These are phyloP conservation scores for Hippocampus zosterae DNA, from an alignment of 2,113 vertebrate genomes.

Conservation along the genomic window DNA sequence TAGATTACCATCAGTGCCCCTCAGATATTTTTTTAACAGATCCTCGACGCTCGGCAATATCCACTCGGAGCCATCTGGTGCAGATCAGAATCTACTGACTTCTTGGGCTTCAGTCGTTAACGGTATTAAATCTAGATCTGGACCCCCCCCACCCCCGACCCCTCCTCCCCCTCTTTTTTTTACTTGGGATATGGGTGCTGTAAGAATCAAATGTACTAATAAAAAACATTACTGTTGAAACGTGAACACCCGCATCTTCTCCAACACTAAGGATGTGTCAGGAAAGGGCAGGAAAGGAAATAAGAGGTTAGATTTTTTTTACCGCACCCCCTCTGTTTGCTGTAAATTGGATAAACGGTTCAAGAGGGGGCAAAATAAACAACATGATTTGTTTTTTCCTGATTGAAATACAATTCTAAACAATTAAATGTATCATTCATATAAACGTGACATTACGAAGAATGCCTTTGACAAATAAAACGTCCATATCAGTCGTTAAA, in stretches of 20 bases:
- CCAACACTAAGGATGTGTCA: conserved; percentile 30
- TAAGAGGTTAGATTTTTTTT: conserved; percentile 26
- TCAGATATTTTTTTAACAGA: conserved; percentile 83
- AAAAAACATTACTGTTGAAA: conserved; percentile 43
- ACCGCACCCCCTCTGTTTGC: neutral
- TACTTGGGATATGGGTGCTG: conserved; percentile 54
- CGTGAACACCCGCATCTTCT: conserved; percentile 34
- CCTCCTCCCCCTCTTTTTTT: conserved; percentile 30
- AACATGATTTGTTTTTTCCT: neutral
- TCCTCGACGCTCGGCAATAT: conserved; percentile 79
- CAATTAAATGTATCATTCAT: neutral
- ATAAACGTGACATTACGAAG: neutral
- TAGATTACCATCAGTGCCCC: conserved; percentile 86
- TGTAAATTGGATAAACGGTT: conserved; percentile 34
- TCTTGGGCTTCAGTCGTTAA: conserved; percentile 77
- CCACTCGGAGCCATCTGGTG: conserved; percentile 87
- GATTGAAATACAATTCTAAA: too few species aligned
- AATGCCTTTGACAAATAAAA: too few species aligned
- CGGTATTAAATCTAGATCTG: conserved; percentile 75
- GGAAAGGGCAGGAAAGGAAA: conserved; percentile 37
- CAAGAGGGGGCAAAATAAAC: conserved; percentile 10
- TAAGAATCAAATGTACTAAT: conserved; percentile 53
- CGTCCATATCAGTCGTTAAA: neutral
- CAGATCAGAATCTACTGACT: conserved; percentile 85
- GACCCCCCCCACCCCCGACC: conserved; percentile 57